Evolutionary conservation across 1,140 invertebrate species (phyloP).

Genomic region (Frieseomelitta varia): DNA sequence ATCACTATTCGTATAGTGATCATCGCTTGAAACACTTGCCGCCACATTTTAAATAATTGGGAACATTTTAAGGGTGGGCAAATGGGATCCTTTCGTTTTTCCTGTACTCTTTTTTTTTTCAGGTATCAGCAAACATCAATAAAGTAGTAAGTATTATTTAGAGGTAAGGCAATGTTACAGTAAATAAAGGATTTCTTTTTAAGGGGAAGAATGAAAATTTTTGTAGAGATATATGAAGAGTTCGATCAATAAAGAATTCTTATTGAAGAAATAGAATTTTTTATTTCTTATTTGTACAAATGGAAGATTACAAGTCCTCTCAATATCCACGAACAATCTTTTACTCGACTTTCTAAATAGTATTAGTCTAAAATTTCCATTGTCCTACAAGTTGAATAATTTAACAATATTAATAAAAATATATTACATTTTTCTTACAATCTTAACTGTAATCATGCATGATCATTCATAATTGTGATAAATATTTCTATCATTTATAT

Average conservation of each 20-base stretch:
- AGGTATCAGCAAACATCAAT: conserved; percentile 30
- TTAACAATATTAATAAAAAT: conserved; percentile 14
- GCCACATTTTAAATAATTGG: conserved; percentile 39
- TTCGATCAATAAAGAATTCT: conserved; percentile 41
- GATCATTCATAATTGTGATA: conserved; percentile 1
- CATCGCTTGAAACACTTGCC: conserved; percentile 56
- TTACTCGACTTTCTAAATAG: neutral
- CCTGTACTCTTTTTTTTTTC: conserved; percentile 46
- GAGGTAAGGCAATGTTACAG: conserved; percentile 31
- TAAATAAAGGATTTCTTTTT: conserved; percentile 28
- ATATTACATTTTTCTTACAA: neutral
- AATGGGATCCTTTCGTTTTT: conserved; percentile 36
- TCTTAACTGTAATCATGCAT: neutral
- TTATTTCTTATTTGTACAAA: conserved; percentile 41
- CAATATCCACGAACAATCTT: conserved; percentile 4
- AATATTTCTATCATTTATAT: conserved; percentile 33
- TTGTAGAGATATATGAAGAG: conserved; percentile 41
- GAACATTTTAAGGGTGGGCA: conserved; percentile 5
- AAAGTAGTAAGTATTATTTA: conserved; percentile 53
- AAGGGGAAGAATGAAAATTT: conserved; percentile 18
- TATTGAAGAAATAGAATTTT: conserved; percentile 47
- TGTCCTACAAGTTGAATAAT: neutral
- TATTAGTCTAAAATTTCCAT: neutral
- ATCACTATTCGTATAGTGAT: too few relatives aligned
- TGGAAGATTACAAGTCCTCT: conserved; percentile 16